Conservation (phyloP, 2,797 vertebrate genomes). For the Cossypha caffra region DNA sequence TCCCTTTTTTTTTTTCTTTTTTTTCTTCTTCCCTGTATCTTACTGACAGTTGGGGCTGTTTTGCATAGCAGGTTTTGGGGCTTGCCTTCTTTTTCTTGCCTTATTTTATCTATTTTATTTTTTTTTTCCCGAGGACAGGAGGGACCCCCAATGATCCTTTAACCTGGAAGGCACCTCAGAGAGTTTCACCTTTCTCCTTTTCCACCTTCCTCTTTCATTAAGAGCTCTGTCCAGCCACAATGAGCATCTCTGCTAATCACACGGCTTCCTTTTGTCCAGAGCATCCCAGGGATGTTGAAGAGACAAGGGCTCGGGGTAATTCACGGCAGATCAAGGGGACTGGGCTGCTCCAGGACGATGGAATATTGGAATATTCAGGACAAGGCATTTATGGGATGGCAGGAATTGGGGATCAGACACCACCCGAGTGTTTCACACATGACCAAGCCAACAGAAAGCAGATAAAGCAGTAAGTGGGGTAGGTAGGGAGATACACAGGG, state of each 20-base stretch:
- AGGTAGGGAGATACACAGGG: not conserved
- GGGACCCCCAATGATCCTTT: not conserved
- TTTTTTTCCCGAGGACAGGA: accelerated
- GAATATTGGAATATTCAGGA: constrained; percentile 26
- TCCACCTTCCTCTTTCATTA: constrained; percentile 17
- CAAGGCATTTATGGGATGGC: not conserved
- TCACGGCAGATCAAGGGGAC: not conserved
- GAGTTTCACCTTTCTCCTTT: not conserved
- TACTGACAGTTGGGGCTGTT: not conserved
- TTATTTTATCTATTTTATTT: not conserved
- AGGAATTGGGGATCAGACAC: not conserved
- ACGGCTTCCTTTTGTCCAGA: constrained; percentile 42
- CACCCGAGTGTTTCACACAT: not conserved
- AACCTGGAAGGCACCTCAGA: not conserved
- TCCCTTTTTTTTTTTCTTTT: not conserved
- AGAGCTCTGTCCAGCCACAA: not conserved
- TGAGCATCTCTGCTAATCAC: constrained; percentile 43
- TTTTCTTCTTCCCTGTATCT: not conserved
- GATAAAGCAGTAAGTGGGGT: not conserved
- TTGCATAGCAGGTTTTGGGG: not conserved
- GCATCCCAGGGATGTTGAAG: not conserved
- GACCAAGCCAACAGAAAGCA: constrained; percentile 16
- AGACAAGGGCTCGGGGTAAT: not conserved
- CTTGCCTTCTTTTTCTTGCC: not conserved
- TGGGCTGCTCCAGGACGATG: not conserved